These are phyloP conservation scores for Menidia beryllina DNA, from an alignment of 2,113 vertebrate species.

Conservation along the genomic window DNA sequence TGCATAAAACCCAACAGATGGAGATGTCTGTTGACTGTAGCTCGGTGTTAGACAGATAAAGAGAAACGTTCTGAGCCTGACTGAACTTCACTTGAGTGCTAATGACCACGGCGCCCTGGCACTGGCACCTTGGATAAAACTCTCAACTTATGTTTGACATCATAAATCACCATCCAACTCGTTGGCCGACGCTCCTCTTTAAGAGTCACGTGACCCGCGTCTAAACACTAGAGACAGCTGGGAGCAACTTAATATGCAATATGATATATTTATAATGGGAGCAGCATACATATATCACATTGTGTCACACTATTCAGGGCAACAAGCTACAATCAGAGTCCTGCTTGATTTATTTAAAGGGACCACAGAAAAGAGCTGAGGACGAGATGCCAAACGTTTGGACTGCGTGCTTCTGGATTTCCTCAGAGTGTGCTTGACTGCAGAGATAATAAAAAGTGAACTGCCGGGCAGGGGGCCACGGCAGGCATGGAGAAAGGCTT, in stretches of 20 bases:
- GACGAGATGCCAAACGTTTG: constrained; percentile 50
- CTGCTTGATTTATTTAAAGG: constrained; percentile 12
- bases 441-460: constrained; percentile 73
- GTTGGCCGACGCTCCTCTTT: constrained; percentile 46
- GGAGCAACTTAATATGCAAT: constrained; percentile 15
- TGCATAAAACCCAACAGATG: constrained; percentile 61
- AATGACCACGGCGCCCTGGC: constrained; percentile 65
- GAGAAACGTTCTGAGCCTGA: constrained; percentile 30
- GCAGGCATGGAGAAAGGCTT: constrained; percentile 45
- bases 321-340: constrained; percentile 13
- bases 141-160: constrained; percentile 43
- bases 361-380: constrained; percentile 11
- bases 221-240: constrained; percentile 26
- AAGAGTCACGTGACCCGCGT: constrained; percentile 38
- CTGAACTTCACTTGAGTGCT: constrained; percentile 45
- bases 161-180: constrained; percentile 41
- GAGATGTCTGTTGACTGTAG: constrained; percentile 34
- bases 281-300: constrained; percentile 8
- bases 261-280: constrained; percentile 9
- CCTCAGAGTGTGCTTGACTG: constrained; percentile 46
- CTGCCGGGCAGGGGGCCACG: constrained; percentile 43
- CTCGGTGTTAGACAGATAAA: constrained; percentile 52
- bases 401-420: constrained; percentile 50
- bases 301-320: background rate
- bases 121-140: constrained; percentile 57